Percentiles rank a stretch among this genome's conserved stretches.
phyloP scores from a whole-genome alignment of 2,113 vertebrate species.

The Gavia stellata region DNA sequence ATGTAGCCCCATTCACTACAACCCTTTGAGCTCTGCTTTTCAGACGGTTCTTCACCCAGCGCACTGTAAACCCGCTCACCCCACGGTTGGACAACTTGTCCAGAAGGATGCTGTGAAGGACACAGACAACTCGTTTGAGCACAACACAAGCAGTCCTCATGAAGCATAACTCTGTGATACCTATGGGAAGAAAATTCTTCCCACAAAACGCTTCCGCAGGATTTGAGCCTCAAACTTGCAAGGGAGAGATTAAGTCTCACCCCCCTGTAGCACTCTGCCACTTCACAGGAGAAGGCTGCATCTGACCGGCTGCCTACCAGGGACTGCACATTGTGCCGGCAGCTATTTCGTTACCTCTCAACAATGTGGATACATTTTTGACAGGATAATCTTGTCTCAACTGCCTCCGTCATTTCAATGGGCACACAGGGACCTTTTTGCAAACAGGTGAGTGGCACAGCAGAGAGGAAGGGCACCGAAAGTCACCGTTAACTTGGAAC shows the following conservation, averaged over 20 bases:
- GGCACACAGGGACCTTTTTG: not conserved
- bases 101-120: not conserved
- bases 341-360: not conserved
- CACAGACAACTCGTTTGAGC: not conserved
- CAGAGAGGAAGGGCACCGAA: not conserved
- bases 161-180: not conserved
- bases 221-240: not conserved
- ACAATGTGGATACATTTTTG: fast-evolving
- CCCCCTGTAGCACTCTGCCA: not conserved
- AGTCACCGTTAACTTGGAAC: not conserved
- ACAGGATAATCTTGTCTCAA: not conserved
- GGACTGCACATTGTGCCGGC: not conserved
- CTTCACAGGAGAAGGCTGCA: not conserved
- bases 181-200: not conserved
- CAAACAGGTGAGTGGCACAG: not conserved
- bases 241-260: not conserved
- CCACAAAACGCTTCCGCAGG: not conserved
- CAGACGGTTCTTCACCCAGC: not conserved
- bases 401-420: not conserved
- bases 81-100: not conserved
- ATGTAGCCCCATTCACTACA: not conserved
- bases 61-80: not conserved
- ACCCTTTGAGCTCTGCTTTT: not conserved
- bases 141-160: not conserved
- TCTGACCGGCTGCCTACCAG: fast-evolving